These are phyloP conservation scores for Pseudomyrmex gracilis DNA, from an alignment of 1,140 invertebrate species.

Conservation along the genomic window DNA sequence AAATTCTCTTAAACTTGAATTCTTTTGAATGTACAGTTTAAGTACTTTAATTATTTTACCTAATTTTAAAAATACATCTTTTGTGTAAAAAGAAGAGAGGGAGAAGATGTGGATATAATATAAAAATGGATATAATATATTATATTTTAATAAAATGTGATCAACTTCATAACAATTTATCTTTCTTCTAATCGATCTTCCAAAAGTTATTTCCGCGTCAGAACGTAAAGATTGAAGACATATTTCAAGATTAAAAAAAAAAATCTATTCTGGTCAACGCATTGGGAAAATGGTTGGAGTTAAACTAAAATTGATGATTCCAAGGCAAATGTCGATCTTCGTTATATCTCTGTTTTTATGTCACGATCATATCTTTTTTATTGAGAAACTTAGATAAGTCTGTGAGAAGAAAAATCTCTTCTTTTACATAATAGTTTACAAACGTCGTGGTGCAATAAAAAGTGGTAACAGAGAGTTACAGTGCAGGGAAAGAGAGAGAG, in stretches of 20 bases:
- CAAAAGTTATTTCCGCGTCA: neutral
- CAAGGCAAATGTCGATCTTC: conserved; percentile 37
- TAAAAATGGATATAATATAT: no score
- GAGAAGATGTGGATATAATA: no score
- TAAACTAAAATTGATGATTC: conserved; percentile 54
- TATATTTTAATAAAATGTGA: conserved; percentile 4
- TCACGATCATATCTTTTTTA: conserved; percentile 22
- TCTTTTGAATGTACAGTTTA: no score
- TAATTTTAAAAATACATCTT: no score
- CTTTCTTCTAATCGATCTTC: conserved; percentile 23
- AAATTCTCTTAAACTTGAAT: no score
- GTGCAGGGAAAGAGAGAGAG: no score
- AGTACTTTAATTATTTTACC: no score
- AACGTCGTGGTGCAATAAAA: no score
- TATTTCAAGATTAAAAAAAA: neutral
- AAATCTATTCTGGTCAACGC: neutral
- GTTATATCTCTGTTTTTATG: conserved; percentile 4
- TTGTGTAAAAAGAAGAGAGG: no score
- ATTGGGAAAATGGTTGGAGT: neutral
- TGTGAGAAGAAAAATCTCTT: conserved; percentile 5
- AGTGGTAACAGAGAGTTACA: no score
- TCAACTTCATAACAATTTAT: conserved; percentile 8
- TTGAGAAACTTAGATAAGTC: conserved; percentile 16
- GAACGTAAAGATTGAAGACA: conserved; percentile 33
- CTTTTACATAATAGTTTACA: neutral